Evolutionary conservation across 92 coral and sea anemone species (phyloP), one percentile per base, ranked within the genome.

Genomic region (Muricea muricata): DNA sequence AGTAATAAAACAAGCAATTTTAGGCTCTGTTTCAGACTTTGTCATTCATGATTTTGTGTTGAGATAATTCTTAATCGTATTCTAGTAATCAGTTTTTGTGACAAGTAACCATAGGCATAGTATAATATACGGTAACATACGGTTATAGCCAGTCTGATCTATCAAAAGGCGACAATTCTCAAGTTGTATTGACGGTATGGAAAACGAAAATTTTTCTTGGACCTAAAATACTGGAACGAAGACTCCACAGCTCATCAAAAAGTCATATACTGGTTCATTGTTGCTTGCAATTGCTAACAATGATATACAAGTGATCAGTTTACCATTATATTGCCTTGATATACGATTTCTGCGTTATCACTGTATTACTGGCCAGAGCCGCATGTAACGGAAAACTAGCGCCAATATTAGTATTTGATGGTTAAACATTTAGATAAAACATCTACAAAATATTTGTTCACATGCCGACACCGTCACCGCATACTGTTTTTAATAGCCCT

Each of bases 401-500:
- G 70, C 28, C 70, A 63, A 63, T 10, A 63, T 63, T 37, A 32
- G 18, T 28, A 63, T 63, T 29, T 32, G 39, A 63, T 28, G 21
- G 70, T 21, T 63, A 63, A 63, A 61, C 21, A 61, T 61, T 26
- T 25, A 61, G 68, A 61, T 61, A 63, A 25, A 26, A 63, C 37
- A 63, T 10, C 37, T 63, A 32, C 70, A 63, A 63, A 28, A 32
- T 63, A 63, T 63, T 63, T 29, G 37, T 63, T n/a, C n/a, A n/a
- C n/a, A 9, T 28, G 12, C 35, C 15, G 39, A 63, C 58, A 55
- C 54, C 71, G 83, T 56, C 65, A 73, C 47, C 61, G 18, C 83
- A 57, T 24, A 26, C 61, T 78, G 70, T 63, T 54, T 54, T 78
- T 42, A 40, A 76, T 57, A 24, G 71, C 50, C 40, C 48, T 29